phyloP scores from a whole-genome alignment of 1,140 invertebrate genomes.

The Apis dorsata region DNA sequence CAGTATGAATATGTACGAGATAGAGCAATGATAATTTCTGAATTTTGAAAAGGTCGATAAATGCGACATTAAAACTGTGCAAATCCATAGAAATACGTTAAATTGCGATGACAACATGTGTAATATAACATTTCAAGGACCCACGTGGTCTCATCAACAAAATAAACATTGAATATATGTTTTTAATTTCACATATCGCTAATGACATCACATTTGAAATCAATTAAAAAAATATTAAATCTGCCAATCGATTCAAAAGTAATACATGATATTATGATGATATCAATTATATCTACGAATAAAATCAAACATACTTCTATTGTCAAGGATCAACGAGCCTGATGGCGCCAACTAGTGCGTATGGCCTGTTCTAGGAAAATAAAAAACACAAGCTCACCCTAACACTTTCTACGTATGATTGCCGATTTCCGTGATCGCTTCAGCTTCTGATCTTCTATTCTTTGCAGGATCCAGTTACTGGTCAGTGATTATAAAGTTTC shows the following conservation, averaged over 20 bases:
- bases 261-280: neutral
- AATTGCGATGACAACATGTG: constrained; percentile 8
- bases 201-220: neutral
- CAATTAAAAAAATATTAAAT: neutral
- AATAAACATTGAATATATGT: constrained; percentile 43
- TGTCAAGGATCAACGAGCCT: neutral
- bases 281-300: neutral
- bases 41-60: neutral
- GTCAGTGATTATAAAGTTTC: constrained; percentile 35
- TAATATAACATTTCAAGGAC: constrained; percentile 46
- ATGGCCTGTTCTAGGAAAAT: neutral
- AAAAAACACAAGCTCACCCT: constrained; percentile 24
- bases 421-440: constrained; percentile 19
- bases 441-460: constrained; percentile 8
- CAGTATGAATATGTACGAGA: constrained; percentile 6
- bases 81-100: neutral
- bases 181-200: neutral
- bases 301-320: neutral
- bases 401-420: constrained; percentile 17
- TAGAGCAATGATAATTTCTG: neutral
- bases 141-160: constrained; percentile 34
- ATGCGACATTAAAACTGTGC: neutral
- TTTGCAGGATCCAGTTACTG: constrained; percentile 13
- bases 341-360: neutral
- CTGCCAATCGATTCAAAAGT: neutral